Conservation (phyloP, 2,797 vertebrate genomes). For the Spinus pinus region DNA sequence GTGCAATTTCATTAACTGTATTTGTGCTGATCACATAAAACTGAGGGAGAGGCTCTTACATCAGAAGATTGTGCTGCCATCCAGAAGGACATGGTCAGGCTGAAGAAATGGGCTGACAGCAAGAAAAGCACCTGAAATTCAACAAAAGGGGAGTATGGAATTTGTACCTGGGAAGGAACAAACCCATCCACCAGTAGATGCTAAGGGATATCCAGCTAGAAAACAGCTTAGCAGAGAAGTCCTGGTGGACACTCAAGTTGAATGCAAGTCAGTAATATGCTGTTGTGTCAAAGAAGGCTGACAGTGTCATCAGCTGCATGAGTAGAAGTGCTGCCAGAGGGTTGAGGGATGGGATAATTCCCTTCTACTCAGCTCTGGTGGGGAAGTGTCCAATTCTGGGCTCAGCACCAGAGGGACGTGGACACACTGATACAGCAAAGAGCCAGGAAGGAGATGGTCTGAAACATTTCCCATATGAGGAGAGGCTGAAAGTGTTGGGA, state of each 20-base stretch:
- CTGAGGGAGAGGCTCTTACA: accelerated
- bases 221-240: neutral
- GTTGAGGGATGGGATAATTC: neutral
- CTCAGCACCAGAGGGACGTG: neutral
- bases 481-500: neutral
- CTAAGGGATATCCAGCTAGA: too few species aligned
- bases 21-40: neutral
- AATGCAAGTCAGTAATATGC: neutral
- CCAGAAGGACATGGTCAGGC: neutral
- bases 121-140: neutral
- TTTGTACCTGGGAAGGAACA: neutral
- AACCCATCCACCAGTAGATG: accelerated
- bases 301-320: accelerated
- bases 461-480: neutral
- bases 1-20: neutral
- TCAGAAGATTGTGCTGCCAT: neutral
- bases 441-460: neutral
- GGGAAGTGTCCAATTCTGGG: neutral
- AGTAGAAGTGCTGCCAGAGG: neutral
- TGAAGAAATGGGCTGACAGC: neutral
- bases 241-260: too few species aligned
- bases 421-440: neutral
- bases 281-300: neutral
- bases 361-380: neutral
- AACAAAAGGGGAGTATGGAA: neutral